These are phyloP conservation scores for Musca domestica DNA, from an alignment of 1,140 invertebrate genomes.

Conservation along the genomic window DNA sequence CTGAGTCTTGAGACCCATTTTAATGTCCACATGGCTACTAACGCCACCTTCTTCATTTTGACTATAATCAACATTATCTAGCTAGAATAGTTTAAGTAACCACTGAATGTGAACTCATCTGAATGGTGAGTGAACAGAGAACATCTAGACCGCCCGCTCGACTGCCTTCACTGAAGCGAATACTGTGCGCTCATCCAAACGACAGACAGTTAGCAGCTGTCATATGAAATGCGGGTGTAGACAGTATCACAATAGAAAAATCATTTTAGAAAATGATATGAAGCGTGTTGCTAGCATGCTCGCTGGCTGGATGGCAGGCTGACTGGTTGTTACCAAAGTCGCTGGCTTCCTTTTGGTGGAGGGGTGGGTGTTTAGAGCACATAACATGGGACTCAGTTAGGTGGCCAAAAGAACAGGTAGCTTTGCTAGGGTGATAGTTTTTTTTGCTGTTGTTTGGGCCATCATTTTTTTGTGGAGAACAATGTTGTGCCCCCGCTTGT, in stretches of 20 bases:
- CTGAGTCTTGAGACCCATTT: too few species aligned
- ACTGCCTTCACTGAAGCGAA: background rate
- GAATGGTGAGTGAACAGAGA: too few species aligned
- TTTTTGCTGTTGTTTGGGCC: too few species aligned
- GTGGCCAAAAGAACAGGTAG: slow-evolving; percentile 4
- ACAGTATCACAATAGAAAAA: slow-evolving; percentile 19
- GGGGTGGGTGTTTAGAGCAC: background rate
- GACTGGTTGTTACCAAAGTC: background rate
- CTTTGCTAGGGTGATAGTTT: background rate
- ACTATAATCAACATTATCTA: too few species aligned
- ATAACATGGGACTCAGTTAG: too few species aligned
- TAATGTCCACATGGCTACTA: too few species aligned
- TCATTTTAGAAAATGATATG: slow-evolving; percentile 10
- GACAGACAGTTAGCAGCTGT: slow-evolving; percentile 15
- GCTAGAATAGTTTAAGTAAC: background rate
- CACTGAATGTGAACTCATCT: background rate
- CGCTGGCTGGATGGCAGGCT: background rate
- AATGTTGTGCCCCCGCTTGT: background rate
- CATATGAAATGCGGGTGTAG: slow-evolving; percentile 20
- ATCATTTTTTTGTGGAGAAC: background rate
- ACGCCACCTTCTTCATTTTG: too few species aligned
- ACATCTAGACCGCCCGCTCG: background rate
- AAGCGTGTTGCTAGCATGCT: slow-evolving; percentile 1
- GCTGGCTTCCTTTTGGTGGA: background rate
- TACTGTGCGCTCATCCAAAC: too few species aligned